phyloP scores from a whole-genome alignment of 2,888 invertebrate species.

The Drosophila atripex region DNA sequence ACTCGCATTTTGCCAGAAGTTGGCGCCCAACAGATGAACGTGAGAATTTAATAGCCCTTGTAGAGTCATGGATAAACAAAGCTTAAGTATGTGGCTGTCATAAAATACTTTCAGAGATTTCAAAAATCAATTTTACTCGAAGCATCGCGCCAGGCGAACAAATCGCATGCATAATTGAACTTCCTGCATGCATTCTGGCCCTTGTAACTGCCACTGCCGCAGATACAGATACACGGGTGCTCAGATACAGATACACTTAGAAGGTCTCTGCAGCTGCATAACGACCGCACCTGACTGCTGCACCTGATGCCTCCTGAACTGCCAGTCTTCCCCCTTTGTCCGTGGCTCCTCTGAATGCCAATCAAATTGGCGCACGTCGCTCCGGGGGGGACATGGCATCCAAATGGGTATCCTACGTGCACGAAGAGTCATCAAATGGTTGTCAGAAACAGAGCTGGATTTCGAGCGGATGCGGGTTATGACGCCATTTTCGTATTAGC shows the following conservation, averaged over 20 bases:
- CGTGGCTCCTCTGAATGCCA: constrained; percentile 61
- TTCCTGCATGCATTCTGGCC: constrained; percentile 11
- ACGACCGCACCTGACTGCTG: constrained; percentile 16
- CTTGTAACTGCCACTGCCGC: constrained; percentile 1
- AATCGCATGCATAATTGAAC: constrained; percentile 43
- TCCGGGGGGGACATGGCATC: constrained; percentile 50
- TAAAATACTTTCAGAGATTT: constrained; percentile 32
- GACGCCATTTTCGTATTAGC: constrained; percentile 68
- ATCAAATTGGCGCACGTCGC: constrained; percentile 74
- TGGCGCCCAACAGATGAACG: constrained; percentile 7
- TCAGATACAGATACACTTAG: constrained; percentile 17
- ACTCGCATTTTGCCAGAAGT: constrained; percentile 12
- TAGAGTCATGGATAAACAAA: constrained; percentile 10
- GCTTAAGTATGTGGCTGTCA: constrained; percentile 8
- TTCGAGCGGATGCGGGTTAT: constrained; percentile 38
- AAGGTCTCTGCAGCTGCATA: constrained; percentile 14
- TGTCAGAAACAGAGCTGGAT: constrained; percentile 50
- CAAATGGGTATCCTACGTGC: constrained; percentile 29
- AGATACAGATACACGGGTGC: background rate
- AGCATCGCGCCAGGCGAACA: constrained; percentile 19
- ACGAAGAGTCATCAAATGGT: constrained; percentile 60
- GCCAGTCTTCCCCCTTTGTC: background rate
- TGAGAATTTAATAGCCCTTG: constrained; percentile 15
- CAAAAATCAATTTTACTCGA: constrained; percentile 31
- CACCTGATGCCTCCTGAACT: constrained; percentile 32